These are phyloP conservation scores for Acrobasis consociella DNA, from an alignment of 2,888 invertebrate species.

Conservation along the genomic window DNA sequence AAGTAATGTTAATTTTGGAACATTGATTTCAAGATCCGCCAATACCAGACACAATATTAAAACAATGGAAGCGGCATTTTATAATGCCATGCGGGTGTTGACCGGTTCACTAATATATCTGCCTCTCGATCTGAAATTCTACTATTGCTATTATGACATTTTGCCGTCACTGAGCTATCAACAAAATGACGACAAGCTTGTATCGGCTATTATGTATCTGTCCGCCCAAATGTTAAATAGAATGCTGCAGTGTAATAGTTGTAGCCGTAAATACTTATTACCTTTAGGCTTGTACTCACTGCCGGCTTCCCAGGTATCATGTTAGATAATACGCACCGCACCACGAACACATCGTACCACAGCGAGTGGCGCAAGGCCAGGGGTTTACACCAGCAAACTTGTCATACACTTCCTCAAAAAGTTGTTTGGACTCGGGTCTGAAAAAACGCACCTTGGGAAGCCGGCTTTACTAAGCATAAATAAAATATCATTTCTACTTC, in stretches of 20 bases:
- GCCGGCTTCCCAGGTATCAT: constrained; percentile 18
- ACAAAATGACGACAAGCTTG: too few relatives aligned
- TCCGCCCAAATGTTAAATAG: too few relatives aligned
- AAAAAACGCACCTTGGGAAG: constrained; percentile 20
- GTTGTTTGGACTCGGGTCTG: constrained; percentile 4
- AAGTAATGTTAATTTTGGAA: too few relatives aligned
- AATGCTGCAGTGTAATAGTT: background rate
- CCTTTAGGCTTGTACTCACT: constrained; percentile 20
- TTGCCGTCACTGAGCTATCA: background rate
- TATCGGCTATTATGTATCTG: too few relatives aligned
- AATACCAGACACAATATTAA: too few relatives aligned
- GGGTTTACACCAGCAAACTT: constrained; percentile 5
- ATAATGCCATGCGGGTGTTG: too few relatives aligned
- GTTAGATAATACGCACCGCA: constrained; percentile 13
- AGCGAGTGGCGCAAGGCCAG: background rate
- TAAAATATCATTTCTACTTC: constrained; percentile 6
- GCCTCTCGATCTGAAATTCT: too few relatives aligned
- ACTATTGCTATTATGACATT: background rate
- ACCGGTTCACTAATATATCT: too few relatives aligned
- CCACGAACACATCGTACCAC: constrained; percentile 6
- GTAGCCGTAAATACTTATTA: constrained; percentile 3
- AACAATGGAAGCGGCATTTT: too few relatives aligned
- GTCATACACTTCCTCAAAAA: constrained; percentile 7
- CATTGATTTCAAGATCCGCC: too few relatives aligned
- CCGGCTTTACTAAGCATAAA: constrained; percentile 11